Conservation (phyloP, 2,888 invertebrate species). For the Hololepta plana region DNA sequence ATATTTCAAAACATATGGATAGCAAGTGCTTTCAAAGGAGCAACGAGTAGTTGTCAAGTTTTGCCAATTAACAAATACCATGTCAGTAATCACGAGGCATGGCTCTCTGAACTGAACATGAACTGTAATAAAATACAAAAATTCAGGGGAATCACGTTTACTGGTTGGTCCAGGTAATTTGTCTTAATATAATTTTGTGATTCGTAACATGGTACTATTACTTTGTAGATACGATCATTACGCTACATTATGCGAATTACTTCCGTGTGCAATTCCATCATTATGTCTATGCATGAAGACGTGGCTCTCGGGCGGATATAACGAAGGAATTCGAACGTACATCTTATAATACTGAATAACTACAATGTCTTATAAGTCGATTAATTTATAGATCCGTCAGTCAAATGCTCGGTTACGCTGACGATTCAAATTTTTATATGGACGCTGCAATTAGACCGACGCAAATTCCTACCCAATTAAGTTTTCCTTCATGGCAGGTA, state of each 20-base stretch:
- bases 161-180: slow-evolving; percentile 53
- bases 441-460: slow-evolving; percentile 25
- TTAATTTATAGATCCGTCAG: slow-evolving; percentile 8
- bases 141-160: slow-evolving; percentile 46
- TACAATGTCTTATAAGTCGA: slow-evolving; percentile 2
- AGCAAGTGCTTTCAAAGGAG: slow-evolving; percentile 74
- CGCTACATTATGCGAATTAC: slow-evolving; percentile 48
- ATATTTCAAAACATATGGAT: slow-evolving; percentile 58
- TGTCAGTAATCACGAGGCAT: slow-evolving; percentile 57
- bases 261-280: slow-evolving; percentile 44
- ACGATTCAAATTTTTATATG: slow-evolving; percentile 23
- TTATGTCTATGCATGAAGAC: slow-evolving; percentile 40
- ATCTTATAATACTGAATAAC: slow-evolving; percentile 10
- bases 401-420: slow-evolving; percentile 14
- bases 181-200: slow-evolving; percentile 6
- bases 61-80: slow-evolving; percentile 51
- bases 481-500: slow-evolving; percentile 32
- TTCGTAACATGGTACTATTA: slow-evolving; percentile 4
- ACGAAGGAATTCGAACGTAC: slow-evolving; percentile 26
- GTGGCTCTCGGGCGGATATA: slow-evolving; percentile 31
- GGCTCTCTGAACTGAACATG: slow-evolving; percentile 37
- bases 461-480: slow-evolving; percentile 27
- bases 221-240: slow-evolving; percentile 48
- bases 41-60: slow-evolving; percentile 54
- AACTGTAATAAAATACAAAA: slow-evolving; percentile 32